Conservation (phyloP, 2,113 vertebrate species). For the Machaerirhynchus nigripectus region DNA sequence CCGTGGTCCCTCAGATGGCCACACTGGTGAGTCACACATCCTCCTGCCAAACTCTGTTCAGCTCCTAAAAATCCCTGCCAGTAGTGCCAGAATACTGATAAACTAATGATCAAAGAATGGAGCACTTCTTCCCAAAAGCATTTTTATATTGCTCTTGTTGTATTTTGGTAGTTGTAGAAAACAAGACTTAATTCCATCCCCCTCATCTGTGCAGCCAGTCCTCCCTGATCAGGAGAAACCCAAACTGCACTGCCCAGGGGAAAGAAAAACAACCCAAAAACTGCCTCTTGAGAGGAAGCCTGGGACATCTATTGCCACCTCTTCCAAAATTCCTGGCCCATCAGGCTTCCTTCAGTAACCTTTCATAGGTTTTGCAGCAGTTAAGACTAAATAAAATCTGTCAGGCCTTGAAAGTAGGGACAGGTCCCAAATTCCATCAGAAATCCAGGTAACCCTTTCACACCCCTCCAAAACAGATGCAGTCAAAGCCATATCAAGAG, state of each 20-base stretch:
- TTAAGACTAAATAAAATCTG: neutral
- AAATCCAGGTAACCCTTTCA: neutral
- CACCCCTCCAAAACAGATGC: neutral
- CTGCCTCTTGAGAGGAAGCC: neutral
- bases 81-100: too few species aligned
- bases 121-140: neutral
- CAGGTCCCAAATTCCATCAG: neutral
- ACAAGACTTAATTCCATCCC: neutral
- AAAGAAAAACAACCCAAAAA: neutral
- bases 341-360: neutral
- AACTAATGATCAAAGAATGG: neutral
- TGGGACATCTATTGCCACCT: neutral
- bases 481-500: neutral
- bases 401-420: neutral
- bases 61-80: neutral
- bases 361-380: neutral
- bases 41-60: neutral
- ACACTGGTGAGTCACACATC: neutral
- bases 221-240: neutral
- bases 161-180: neutral
- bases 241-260: neutral
- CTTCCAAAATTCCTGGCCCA: neutral
- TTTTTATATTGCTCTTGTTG: neutral
- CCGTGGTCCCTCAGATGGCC: neutral
- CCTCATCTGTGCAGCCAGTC: neutral